Evolutionary conservation across 2,797 vertebrate genomes (phyloP).

Genomic region (Jordanella pulchra): DNA sequence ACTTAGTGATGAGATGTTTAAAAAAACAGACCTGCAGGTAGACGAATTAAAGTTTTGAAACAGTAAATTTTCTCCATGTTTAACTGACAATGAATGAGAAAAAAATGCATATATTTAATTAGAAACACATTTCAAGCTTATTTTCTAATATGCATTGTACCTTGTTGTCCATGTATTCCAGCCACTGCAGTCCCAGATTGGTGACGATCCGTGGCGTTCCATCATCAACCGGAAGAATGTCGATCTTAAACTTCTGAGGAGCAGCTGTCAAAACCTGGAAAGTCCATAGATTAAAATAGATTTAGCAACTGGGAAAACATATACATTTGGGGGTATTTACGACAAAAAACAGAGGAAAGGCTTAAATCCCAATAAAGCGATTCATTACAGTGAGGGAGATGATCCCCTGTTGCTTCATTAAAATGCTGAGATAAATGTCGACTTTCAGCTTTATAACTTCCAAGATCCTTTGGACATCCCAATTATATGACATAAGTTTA

Average conservation of each 20-base stretch:
- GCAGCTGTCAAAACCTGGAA: slow-evolving; percentile 87
- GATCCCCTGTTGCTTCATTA: neutral
- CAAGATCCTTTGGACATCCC: neutral
- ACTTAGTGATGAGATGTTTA: neutral
- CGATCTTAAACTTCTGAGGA: slow-evolving; percentile 91
- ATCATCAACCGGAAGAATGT: slow-evolving; percentile 90
- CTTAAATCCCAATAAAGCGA: neutral
- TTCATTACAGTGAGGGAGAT: neutral
- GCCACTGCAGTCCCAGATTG: slow-evolving; percentile 95
- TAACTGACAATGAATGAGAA: neutral
- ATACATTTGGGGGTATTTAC: neutral
- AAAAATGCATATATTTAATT: neutral
- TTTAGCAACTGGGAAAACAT: neutral
- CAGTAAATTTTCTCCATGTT: neutral
- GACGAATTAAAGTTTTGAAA: slow-evolving; percentile 3
- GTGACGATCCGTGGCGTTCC: slow-evolving; percentile 91
- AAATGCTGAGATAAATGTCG: neutral
- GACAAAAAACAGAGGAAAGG: neutral
- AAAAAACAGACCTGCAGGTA: slow-evolving; percentile 39
- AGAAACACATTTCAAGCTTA: neutral
- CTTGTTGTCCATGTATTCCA: slow-evolving; percentile 91
- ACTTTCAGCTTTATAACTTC: neutral
- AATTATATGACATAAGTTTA: neutral
- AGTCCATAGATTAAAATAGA: neutral
- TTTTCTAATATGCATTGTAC: slow-evolving; percentile 59